These are phyloP conservation scores for Leptopilina syphax DNA, from an alignment of 2,888 invertebrate genomes.

Conservation along the genomic window DNA sequence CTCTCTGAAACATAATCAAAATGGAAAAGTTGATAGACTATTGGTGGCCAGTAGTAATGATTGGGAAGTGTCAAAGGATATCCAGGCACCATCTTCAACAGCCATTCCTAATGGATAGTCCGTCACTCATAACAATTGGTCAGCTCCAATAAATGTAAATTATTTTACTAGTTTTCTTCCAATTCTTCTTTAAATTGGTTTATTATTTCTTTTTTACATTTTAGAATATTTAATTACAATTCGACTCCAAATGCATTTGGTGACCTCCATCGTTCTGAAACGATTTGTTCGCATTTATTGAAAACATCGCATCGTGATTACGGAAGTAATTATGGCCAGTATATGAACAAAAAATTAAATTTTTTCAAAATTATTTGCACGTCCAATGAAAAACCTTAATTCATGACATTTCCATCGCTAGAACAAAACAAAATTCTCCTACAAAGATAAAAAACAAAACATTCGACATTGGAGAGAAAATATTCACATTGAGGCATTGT, in stretches of 20 bases:
- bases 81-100: conserved; percentile 66
- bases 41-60: conserved; percentile 68
- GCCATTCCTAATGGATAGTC: conserved; percentile 72
- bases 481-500: not conserved
- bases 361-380: not conserved
- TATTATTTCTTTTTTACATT: conserved; percentile 44
- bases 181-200: conserved; percentile 38
- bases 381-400: not conserved
- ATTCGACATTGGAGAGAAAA: not conserved
- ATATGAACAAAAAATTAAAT: not conserved
- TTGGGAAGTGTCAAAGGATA: conserved; percentile 71
- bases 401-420: not conserved
- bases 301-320: conserved; percentile 87
- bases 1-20: conserved; percentile 63
- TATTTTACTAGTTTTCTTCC: conserved; percentile 23
- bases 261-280: conserved; percentile 74
- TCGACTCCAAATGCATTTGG: conserved; percentile 69
- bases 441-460: conserved; percentile 1
- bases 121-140: conserved; percentile 71
- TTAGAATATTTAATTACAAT: conserved; percentile 57
- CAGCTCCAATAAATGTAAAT: too few relatives aligned
- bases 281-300: conserved; percentile 82
- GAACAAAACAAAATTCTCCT: conserved; percentile 29
- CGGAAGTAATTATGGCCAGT: conserved; percentile 77
- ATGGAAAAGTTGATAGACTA: conserved; percentile 68